Base-by-base conservation (phyloP, 2,888 invertebrate genomes). In the Trachelus stipa region DNA sequence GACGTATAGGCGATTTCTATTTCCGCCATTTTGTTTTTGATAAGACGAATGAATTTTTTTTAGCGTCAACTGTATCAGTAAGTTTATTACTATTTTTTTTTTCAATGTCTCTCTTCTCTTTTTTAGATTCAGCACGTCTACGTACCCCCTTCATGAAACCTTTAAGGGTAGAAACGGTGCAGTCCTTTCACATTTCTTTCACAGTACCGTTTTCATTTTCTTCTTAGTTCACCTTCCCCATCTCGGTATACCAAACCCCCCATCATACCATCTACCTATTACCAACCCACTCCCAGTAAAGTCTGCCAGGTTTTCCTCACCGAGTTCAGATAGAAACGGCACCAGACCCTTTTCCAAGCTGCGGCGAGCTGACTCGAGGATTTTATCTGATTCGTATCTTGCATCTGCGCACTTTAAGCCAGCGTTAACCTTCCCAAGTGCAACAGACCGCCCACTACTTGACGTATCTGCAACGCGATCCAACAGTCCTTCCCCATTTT, bases 381-480 rank as follows among this genome's bases (percentile, higher is more conserved):
- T 78, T 78, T 78, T 76, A 79, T 75, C 79, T 79, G 77, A 79
- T 76, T 79, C 79, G 78, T 82, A 79, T 79, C 79, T 82, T 77
- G 79, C 77, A 79, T 77, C 77, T 30, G 73, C 73, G 68, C 15
- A 73, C 68, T 37, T 56, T 56, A 56, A 56, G 15, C 23, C 56
- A 76, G 77, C 81, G 81, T 78, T 77, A 81, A 79, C 82, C 76
- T 82, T 83, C 80, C 56, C 77, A 82, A 81, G 80, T 82, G 79
- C 83, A 83, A 84, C 84, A 85, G 81, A 82, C 82, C 83, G 83
- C 84, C 82, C 81, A 82, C 79, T 79, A 83, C 84, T 84, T 79
- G 82, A 83, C 79, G 80, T 84, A 83, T 80, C 82, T 81, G 76
- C 75, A 56, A 6, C 79, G 76, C 80, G 71, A 34, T 71, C 71